Evolutionary conservation across 2,797 vertebrate genomes (phyloP), one percentile per base, ranked within the genome.

Genomic region (Neosalanx taihuensis): DNA sequence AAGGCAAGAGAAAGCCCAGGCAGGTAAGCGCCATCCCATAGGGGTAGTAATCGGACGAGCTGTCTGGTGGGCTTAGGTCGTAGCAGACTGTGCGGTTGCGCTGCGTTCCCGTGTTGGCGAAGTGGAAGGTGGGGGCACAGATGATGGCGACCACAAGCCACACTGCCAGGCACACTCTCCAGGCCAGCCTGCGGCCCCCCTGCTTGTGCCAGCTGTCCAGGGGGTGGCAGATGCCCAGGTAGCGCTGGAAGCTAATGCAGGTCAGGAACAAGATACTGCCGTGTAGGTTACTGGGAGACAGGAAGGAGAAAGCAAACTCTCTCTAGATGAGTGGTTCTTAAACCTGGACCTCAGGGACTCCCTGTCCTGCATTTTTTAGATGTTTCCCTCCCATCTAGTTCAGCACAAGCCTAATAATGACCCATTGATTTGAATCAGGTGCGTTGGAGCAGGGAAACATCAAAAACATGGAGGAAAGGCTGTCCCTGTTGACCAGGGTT

Each of bases 251-350:
- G 7, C 97, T 99, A 91, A 99, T 97, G 88, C 97, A 98, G 73
- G 96, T 97, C 84, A 99, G 96, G 91, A 99, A 98, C 78, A 98
- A 79, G 84, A 99, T 99, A 89, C 97, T 98, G 75, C 97, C 80
- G 0, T 98, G 96, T 0, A 98, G 88, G 84, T 99, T 99, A 86
- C 94, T 95, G 49, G 18, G 18, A 79, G n/a, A 78, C 0, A 53
- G 20, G 15, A 72, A 7, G 33, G 5, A 67, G 31, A 35, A 63
- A 17, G 30, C 13, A 56, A 51, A 51, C 49, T 3, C 17, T 56
- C 18, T 53, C 18, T 56, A n/a, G 17, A 56, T 56, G 6, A 46
- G 41, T 46, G 2, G 10, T 46, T 46, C 41, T 46, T 13, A 13
- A 46, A 2, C 10, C 41, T 46, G 41, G 41, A 12, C 41, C 41